phyloP scores from a whole-genome alignment of 2,888 invertebrate genomes.

The Hybos culiciformis region DNA sequence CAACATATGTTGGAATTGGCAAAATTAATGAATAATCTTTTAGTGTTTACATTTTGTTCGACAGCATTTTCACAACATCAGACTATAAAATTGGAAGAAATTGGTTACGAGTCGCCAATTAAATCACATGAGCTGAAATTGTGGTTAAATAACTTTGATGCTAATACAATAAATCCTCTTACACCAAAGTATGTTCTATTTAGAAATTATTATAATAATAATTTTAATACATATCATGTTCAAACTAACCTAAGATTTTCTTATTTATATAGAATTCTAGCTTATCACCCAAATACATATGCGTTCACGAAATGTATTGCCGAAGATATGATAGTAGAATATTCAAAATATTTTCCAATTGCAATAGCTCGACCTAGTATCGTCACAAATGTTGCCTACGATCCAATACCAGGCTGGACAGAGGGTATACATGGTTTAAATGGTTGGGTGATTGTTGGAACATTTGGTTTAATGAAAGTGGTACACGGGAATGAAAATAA shows the following conservation, averaged over 20 bases:
- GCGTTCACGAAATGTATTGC: neutral
- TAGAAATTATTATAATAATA: neutral
- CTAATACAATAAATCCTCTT: neutral
- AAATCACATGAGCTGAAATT: neutral
- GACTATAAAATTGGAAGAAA: conserved; percentile 12
- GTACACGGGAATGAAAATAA: neutral
- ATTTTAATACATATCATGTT: neutral
- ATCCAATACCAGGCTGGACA: neutral
- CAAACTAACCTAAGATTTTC: neutral
- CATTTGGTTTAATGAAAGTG: neutral
- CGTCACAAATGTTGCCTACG: neutral
- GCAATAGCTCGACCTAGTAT: neutral
- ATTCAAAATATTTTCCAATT: neutral
- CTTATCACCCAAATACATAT: neutral
- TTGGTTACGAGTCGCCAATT: neutral
- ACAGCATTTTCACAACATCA: conserved; percentile 45
- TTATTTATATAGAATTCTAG: neutral
- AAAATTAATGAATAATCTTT: conserved; percentile 10
- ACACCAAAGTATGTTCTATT: neutral
- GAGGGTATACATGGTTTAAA: conserved; percentile 1
- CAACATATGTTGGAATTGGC: conserved; percentile 12
- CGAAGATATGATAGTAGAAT: neutral
- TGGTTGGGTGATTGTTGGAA: neutral
- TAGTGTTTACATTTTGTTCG: conserved; percentile 38
- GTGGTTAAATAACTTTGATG: neutral